Conservation (phyloP, 1,140 invertebrate genomes). For the Aporrectodea caliginosa region DNA sequence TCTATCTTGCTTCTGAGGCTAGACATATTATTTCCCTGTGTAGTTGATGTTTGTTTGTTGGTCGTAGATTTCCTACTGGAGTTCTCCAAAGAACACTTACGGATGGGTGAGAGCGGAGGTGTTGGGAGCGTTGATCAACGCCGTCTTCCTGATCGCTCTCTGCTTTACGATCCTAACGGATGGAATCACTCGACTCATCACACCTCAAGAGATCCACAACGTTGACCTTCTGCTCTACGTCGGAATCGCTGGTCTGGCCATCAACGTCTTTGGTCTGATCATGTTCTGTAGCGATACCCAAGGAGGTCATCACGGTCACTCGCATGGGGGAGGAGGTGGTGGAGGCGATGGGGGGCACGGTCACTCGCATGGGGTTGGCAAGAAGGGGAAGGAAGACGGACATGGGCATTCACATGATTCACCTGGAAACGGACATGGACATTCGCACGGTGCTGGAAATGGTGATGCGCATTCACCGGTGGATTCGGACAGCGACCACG, state of each 20-base stretch:
- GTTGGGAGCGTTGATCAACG: conserved; percentile 60
- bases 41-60: no score
- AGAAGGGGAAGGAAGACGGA: no score
- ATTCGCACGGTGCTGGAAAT: conserved; percentile 5
- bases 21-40: no score
- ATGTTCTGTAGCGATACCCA: conserved; percentile 47
- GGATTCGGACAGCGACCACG: neutral
- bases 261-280: conserved; percentile 60
- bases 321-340: conserved; percentile 7
- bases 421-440: neutral
- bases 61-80: conserved; percentile 48
- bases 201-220: conserved; percentile 63
- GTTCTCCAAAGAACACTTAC: conserved; percentile 58
- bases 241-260: conserved; percentile 55
- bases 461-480: neutral
- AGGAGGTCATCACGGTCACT: conserved; percentile 31
- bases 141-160: conserved; percentile 60
- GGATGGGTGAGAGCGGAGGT: conserved; percentile 62
- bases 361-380: conserved; percentile 1
- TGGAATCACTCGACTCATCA: conserved; percentile 40
- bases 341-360: neutral
- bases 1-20: no score
- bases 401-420: neutral
- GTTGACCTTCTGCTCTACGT: conserved; percentile 58
- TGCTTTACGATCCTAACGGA: conserved; percentile 62